Evolutionary conservation across 2,888 invertebrate genomes (phyloP), one percentile per base, ranked within the genome.

Genomic region (Tachina grossa): DNA sequence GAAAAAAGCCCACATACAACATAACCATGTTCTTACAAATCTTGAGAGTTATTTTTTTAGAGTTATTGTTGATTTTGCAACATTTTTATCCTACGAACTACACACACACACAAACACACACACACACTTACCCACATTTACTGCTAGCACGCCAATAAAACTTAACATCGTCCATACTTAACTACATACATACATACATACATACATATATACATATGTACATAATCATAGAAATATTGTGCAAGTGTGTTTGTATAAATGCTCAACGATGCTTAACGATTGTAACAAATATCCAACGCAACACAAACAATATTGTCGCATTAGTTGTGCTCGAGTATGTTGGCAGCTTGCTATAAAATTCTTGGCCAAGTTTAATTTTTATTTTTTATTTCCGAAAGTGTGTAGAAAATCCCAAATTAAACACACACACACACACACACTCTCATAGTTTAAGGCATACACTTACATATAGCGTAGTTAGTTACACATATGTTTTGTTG

Each of bases 301-400:
- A 87, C 83, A 59, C 85, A 82, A 82, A 80, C 86, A 87, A 87
- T 87, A 87, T 87, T 87, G 87, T 87, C 87, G 86, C 87, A 86
- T 87, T 86, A 85, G 85, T 78, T 78, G 31, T 31, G 31, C 31
- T 81, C 61, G 16, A 74, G 80, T 80, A 79, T 66, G 82, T 85
- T 87, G 87, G 85, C 87, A 85, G 80, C 71, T 51, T 43, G 19
- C 43, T 68, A 55, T 55, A 59, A 61, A 43, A 57, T 76, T 79
- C 76, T 85, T 72, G 59, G 83, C 83, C 85, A 83, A 85, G 71
- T 80, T 85, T 59, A 41, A 22, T 66, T 74, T 80, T 66, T 74
- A 9, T 9, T 47, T 45, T 47, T 51, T 47, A 16, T 13, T 45
- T 65, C 8, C 14, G 14, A 19, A 39, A 61, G 59, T 75, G 61